Percentiles rank a stretch among this genome's conserved stretches.
phyloP scores from a whole-genome alignment of 2,113 vertebrate species.

The Sula dactylatra region DNA sequence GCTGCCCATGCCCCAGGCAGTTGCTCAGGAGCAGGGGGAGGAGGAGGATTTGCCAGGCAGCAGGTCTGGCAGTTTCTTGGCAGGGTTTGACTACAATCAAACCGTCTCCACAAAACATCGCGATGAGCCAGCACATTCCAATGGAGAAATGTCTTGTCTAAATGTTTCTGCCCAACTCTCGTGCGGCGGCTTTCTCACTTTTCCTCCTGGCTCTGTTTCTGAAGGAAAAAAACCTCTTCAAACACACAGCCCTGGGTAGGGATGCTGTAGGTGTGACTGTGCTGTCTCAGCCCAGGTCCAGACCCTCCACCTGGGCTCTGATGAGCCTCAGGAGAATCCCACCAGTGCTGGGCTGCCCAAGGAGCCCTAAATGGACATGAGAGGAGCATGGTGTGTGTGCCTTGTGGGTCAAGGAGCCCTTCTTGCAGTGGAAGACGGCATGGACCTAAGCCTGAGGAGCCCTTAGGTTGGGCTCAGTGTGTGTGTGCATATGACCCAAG shows the following conservation, averaged over 20 bases:
- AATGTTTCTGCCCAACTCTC: slow-evolving; percentile 57
- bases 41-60: slow-evolving; percentile 15
- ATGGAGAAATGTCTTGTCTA: slow-evolving; percentile 67
- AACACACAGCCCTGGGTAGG: background rate
- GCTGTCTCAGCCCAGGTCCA: background rate
- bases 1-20: slow-evolving; percentile 47
- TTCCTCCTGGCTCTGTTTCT: slow-evolving; percentile 32
- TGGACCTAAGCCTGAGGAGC: background rate
- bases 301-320: background rate
- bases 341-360: background rate
- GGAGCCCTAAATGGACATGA: background rate
- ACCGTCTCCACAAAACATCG: slow-evolving; percentile 26
- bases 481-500: background rate
- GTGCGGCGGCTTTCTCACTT: slow-evolving; percentile 37
- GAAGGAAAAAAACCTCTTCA: slow-evolving; percentile 31
- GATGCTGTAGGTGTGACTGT: slow-evolving; percentile 5
- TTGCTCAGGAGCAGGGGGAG: background rate
- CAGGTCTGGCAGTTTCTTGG: slow-evolving; percentile 63
- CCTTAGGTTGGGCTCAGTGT: background rate
- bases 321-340: background rate
- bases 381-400: background rate
- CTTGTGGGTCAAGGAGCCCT: background rate
- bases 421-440: background rate
- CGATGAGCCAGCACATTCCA: slow-evolving; percentile 65
- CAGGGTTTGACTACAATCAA: background rate